Evolutionary conservation across 2,797 vertebrate genomes (phyloP).

Genomic region (Pangasius djambal): DNA sequence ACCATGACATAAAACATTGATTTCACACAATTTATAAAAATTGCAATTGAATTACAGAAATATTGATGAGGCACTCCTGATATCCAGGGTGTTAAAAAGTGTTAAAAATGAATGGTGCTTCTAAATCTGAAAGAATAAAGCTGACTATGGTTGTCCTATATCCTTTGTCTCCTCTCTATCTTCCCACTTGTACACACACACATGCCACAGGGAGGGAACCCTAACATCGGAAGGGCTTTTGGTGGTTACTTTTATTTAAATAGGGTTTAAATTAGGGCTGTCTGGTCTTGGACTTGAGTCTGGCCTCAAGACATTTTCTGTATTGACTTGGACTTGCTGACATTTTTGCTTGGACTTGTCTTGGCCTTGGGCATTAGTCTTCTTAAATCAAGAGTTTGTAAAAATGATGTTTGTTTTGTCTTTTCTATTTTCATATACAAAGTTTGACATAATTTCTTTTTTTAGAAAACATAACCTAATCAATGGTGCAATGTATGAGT

Average conservation of each 20-base stretch:
- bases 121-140: background rate
- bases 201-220: background rate
- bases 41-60: background rate
- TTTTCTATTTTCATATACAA: slow-evolving; percentile 1
- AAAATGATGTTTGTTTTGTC: background rate
- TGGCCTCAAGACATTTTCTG: background rate
- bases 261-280: background rate
- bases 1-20: background rate
- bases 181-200: background rate
- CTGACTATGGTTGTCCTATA: background rate
- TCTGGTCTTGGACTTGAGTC: background rate
- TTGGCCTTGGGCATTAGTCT: background rate
- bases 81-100: background rate
- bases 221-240: background rate
- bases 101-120: background rate
- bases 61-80: background rate
- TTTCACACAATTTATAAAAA: background rate
- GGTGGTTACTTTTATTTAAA: background rate
- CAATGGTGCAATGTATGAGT: background rate
- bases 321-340: background rate
- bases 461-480: background rate
- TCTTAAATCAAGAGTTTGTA: background rate
- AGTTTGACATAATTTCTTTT: background rate
- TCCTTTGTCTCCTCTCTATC: background rate
- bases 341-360: background rate